These are phyloP conservation scores for Anoplius nigerrimus DNA, from an alignment of 2,888 invertebrate species.

Conservation along the genomic window DNA sequence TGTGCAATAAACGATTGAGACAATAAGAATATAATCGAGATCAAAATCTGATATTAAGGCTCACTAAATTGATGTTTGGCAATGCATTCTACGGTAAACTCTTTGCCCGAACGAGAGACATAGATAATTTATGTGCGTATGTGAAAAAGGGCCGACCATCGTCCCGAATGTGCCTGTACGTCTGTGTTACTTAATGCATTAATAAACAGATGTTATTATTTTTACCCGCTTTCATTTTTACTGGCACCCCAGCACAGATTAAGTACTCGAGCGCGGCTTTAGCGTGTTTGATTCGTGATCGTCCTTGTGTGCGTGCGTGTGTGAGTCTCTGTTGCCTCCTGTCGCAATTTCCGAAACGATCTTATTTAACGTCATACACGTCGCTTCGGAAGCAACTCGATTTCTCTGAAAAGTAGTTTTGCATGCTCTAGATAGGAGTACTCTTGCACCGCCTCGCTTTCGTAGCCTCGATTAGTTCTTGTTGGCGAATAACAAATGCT, in stretches of 20 bases:
- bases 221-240: conserved; percentile 67
- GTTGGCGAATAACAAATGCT: neutral
- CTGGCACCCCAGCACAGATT: conserved; percentile 54
- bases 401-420: neutral
- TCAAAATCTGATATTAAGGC: too few relatives aligned
- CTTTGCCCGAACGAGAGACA: conserved; percentile 2
- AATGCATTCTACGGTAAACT: conserved; percentile 1
- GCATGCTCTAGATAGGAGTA: conserved; percentile 2
- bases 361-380: too few relatives aligned
- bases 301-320: neutral
- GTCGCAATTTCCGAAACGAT: too few relatives aligned
- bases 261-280: conserved; percentile 38
- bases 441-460: conserved; percentile 6
- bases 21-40: neutral
- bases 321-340: neutral
- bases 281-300: conserved; percentile 17
- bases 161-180: conserved; percentile 65
- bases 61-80: too few relatives aligned
- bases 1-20: neutral
- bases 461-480: neutral
- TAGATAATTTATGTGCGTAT: conserved; percentile 27
- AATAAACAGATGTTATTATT: conserved; percentile 72
- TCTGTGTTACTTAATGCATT: conserved; percentile 64
- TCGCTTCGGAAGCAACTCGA: too few relatives aligned
- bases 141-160: conserved; percentile 33